phyloP scores from a whole-genome alignment of 2,797 vertebrate species.

The Pogoniulus pusillus region DNA sequence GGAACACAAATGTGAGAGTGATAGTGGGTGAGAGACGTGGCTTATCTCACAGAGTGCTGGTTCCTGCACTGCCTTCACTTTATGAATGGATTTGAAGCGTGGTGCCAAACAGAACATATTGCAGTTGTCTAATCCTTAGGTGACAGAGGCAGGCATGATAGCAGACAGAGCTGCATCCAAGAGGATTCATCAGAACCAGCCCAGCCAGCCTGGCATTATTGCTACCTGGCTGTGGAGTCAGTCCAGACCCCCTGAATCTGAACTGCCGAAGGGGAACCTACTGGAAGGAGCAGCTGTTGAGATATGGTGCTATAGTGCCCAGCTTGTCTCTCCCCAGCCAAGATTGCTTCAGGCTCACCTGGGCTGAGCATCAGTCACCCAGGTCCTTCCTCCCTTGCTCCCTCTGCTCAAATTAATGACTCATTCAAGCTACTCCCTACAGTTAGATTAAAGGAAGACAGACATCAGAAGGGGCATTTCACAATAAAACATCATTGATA shows the following conservation, averaged over 20 bases:
- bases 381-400: not conserved
- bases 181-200: slow-evolving; percentile 26
- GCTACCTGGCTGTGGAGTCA: not conserved
- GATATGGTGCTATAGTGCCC: not conserved
- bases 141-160: slow-evolving; percentile 49
- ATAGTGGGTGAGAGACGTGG: not conserved
- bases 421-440: not conserved
- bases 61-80: slow-evolving; percentile 37
- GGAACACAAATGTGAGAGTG: slow-evolving; percentile 9
- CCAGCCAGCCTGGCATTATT: slow-evolving; percentile 40
- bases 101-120: slow-evolving; percentile 64
- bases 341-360: not conserved
- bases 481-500: not conserved
- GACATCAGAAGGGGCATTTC: not conserved
- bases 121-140: slow-evolving; percentile 61
- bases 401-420: not conserved
- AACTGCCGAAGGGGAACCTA: not conserved
- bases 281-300: not conserved
- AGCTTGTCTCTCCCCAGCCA: not conserved
- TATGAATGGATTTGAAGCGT: slow-evolving; percentile 55
- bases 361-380: not conserved
- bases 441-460: not conserved
- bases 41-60: slow-evolving; percentile 28
- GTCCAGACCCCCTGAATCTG: not conserved
- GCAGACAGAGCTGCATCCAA: slow-evolving; percentile 54